phyloP scores from a whole-genome alignment of 2,797 vertebrate genomes.

The Nannoperca obscura region DNA sequence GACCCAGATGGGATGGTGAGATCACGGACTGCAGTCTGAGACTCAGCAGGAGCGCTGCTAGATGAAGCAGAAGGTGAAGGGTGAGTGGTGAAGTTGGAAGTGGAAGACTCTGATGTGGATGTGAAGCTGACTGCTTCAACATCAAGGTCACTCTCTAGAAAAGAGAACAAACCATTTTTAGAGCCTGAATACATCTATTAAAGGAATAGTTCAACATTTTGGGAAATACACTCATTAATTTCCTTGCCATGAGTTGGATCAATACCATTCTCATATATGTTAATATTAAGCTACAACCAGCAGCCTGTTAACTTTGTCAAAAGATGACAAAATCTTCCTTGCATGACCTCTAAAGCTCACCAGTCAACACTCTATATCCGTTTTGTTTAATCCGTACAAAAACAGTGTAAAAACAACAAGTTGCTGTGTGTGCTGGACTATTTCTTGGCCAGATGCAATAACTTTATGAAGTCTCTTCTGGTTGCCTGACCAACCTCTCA shows the following conservation, averaged over 20 bases:
- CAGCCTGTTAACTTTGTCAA: not conserved
- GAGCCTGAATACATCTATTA: not conserved
- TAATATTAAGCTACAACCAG: not conserved
- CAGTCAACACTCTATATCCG: not conserved
- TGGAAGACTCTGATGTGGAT: conserved; percentile 41
- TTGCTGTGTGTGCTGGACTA: not conserved
- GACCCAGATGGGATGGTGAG: conserved; percentile 24
- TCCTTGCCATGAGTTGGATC: not conserved
- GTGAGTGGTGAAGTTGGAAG: conserved; percentile 24
- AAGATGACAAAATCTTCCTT: not conserved
- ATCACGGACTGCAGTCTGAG: conserved; percentile 28
- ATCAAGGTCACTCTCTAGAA: conserved; percentile 65
- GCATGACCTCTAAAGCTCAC: not conserved
- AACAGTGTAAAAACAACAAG: no score
- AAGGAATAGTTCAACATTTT: not conserved
- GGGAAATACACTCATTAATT: not conserved
- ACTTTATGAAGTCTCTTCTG: not conserved
- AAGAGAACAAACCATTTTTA: conserved; percentile 27
- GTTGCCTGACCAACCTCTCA: not conserved
- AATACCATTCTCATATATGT: not conserved
- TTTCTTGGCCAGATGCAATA: not conserved
- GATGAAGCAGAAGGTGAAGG: conserved; percentile 21
- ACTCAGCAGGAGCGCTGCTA: conserved; percentile 24
- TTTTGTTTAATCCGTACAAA: no score
- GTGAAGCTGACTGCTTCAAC: conserved; percentile 11